phyloP scores from a whole-genome alignment of 2,888 invertebrate genomes.

The Pammene aurita region DNA sequence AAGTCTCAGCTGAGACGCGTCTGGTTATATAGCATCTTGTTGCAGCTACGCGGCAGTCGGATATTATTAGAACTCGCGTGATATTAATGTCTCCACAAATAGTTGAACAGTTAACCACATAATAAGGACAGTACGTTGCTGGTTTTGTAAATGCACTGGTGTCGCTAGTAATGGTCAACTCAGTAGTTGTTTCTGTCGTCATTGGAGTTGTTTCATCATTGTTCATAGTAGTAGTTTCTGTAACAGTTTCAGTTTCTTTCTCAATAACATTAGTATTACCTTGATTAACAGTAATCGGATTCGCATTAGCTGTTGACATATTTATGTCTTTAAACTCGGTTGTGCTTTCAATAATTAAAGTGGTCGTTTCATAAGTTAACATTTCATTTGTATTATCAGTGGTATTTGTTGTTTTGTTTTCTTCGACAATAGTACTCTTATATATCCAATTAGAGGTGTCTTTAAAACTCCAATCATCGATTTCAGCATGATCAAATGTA shows the following conservation, averaged over 20 bases:
- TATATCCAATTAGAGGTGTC: not conserved
- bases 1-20: conserved; percentile 46
- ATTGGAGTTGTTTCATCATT: not conserved
- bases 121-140: conserved; percentile 54
- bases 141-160: conserved; percentile 29
- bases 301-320: not conserved
- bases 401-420: not conserved
- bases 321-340: not conserved
- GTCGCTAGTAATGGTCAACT: conserved; percentile 11
- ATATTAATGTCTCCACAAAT: conserved; percentile 64
- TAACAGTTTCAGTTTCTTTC: not conserved
- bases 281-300: not conserved
- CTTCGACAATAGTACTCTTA: not conserved
- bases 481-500: not conserved
- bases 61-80: conserved; percentile 68
- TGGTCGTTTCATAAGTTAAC: conserved; percentile 38
- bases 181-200: not conserved
- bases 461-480: not conserved
- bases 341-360: conserved; percentile 33
- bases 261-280: not conserved
- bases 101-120: conserved; percentile 66
- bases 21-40: conserved; percentile 62
- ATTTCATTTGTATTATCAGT: not conserved
- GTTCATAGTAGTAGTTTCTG: not conserved
- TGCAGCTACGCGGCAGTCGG: conserved; percentile 62